Conservation (phyloP, 2,113 vertebrate genomes). For the Aphelocoma coerulescens region DNA sequence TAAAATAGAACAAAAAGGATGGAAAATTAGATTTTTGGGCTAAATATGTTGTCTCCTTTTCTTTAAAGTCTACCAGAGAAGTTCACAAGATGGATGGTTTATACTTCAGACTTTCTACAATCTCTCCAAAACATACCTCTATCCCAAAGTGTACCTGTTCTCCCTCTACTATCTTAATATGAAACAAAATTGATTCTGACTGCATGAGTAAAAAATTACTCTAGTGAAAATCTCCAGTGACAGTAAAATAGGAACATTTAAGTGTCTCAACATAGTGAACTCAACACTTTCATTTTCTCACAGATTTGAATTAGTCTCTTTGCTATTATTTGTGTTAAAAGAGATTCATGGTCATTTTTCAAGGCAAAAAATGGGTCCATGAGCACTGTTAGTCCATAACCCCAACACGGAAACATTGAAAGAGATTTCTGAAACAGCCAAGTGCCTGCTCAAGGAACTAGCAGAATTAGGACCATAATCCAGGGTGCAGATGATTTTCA, state of each 20-base stretch:
- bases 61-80: neutral
- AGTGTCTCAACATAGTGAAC: neutral
- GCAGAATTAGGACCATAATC: neutral
- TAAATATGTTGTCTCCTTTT: neutral
- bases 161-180: neutral
- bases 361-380: neutral
- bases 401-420: neutral
- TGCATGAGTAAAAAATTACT: neutral
- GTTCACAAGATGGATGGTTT: neutral
- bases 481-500: neutral
- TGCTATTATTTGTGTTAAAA: neutral
- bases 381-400: neutral
- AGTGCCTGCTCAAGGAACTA: neutral
- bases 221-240: neutral
- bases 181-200: neutral
- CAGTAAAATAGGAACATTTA: neutral
- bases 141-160: neutral
- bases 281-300: neutral
- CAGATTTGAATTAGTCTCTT: neutral
- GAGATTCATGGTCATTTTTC: neutral
- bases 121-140: neutral
- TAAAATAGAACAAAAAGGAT: neutral
- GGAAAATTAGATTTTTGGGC: neutral
- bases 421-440: neutral
- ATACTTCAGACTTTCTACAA: neutral